phyloP scores from a whole-genome alignment of 1,140 invertebrate species.

The Pectinophora gossypiella region DNA sequence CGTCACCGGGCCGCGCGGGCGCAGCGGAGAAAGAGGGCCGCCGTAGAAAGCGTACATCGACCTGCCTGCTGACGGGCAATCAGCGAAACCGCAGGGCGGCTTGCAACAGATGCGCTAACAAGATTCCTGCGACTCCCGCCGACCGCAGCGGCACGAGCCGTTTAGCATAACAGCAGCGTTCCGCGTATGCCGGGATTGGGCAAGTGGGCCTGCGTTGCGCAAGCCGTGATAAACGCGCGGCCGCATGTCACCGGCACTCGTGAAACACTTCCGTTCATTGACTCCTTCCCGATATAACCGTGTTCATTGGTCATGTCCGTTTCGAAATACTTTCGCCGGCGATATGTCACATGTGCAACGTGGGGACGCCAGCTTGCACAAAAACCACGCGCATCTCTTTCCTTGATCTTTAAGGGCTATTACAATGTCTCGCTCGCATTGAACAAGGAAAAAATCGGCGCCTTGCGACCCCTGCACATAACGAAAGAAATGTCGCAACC shows the following conservation, averaged over 20 bases:
- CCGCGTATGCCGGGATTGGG: constrained; percentile 44
- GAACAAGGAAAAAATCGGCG: constrained; percentile 10
- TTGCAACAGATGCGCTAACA: constrained; percentile 39
- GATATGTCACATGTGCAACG: constrained; percentile 6
- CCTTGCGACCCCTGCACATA: constrained; percentile 13
- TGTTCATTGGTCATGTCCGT: constrained; percentile 29
- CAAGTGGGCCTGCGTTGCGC: constrained; percentile 38
- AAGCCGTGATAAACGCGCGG: constrained; percentile 60
- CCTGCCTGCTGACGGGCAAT: constrained; percentile 14
- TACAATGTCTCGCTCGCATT: constrained; percentile 26
- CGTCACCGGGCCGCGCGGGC: constrained; percentile 10
- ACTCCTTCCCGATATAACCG: constrained; percentile 69
- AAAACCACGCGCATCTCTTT: constrained; percentile 28
- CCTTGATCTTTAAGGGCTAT: constrained; percentile 41
- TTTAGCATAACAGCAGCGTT: constrained; percentile 31
- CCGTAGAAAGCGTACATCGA: constrained; percentile 55
- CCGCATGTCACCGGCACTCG: constrained; percentile 59
- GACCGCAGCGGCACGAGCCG: constrained; percentile 33
- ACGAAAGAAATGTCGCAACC: constrained; percentile 24
- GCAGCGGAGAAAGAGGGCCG: constrained; percentile 41
- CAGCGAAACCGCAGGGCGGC: constrained; percentile 26
- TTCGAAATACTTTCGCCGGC: constrained; percentile 56
- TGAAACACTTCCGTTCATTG: constrained; percentile 74
- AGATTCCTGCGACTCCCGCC: constrained; percentile 32
- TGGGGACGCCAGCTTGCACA: constrained; percentile 12